Conservation (phyloP, 2,113 vertebrate genomes). For the Hippolais icterina region DNA sequence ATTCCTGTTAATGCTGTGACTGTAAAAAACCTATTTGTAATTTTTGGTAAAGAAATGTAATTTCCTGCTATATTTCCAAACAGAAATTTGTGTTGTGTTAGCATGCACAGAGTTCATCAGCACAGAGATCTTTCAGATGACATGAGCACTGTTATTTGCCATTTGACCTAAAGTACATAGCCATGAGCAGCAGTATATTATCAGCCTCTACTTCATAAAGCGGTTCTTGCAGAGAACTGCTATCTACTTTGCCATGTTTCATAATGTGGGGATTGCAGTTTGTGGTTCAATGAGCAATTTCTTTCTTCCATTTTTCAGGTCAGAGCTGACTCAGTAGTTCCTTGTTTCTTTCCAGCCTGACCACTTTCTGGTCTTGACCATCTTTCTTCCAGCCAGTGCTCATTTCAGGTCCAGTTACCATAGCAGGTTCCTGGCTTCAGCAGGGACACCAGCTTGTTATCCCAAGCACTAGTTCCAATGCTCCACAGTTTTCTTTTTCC, state of each 20-base stretch:
- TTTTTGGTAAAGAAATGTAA: background rate
- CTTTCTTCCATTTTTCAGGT: background rate
- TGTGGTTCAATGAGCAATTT: background rate
- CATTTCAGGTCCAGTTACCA: background rate
- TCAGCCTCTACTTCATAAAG: background rate
- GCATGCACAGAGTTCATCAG: background rate
- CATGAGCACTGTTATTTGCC: background rate
- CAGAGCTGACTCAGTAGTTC: background rate
- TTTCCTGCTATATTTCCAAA: background rate
- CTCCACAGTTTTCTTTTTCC: background rate
- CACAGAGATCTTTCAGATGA: background rate
- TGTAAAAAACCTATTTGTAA: background rate
- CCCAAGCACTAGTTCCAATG: background rate
- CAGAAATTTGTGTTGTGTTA: background rate
- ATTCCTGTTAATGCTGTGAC: background rate
- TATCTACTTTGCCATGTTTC: background rate
- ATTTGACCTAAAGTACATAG: background rate
- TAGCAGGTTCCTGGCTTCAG: background rate
- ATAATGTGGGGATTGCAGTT: background rate
- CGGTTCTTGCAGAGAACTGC: background rate
- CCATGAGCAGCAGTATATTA: background rate
- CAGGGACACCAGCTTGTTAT: background rate
- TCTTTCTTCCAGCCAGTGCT: rapidly evolving
- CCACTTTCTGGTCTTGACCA: background rate
- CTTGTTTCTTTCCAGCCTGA: background rate